These are phyloP conservation scores for Lemur catta DNA, from an alignment of 2,797 vertebrate genomes.

Conservation along the genomic window DNA sequence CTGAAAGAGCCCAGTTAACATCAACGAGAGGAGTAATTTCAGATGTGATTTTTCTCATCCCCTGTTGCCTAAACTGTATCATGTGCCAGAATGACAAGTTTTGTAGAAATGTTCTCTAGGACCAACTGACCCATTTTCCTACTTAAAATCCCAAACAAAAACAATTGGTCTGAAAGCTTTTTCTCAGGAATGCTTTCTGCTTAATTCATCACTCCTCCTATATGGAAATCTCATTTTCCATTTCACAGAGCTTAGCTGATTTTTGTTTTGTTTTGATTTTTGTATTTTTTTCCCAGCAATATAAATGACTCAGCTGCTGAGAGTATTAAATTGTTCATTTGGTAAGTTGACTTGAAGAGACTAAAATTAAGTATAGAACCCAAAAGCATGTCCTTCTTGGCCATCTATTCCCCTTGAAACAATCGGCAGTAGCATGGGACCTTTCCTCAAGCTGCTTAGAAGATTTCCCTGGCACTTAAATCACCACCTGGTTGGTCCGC, in stretches of 20 bases:
- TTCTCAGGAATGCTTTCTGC: slow-evolving; percentile 32
- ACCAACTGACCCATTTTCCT: not conserved
- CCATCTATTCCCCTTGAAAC: not conserved
- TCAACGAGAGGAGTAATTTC: not conserved
- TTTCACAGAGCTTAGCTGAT: slow-evolving; percentile 33
- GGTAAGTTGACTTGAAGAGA: not conserved
- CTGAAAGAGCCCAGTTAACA: not conserved
- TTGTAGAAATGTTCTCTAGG: slow-evolving; percentile 12
- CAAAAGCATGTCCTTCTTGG: not conserved
- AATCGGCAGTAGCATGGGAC: not conserved
- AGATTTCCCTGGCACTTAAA: not conserved
- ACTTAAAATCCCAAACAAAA: slow-evolving; percentile 42
- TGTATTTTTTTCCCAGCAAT: not conserved
- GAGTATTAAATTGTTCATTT: not conserved
- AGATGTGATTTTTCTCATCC: not conserved
- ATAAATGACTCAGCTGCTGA: not conserved
- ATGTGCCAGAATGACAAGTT: not conserved
- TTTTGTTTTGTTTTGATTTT: slow-evolving; percentile 30
- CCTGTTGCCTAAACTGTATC: not conserved
- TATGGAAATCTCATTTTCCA: slow-evolving; percentile 6
- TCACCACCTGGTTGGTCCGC: not conserved
- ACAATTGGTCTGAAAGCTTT: not conserved
- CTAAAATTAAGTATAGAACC: not conserved
- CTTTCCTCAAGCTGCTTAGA: not conserved
- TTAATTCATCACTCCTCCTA: not conserved